Conservation (phyloP, 2,888 invertebrate genomes). For the Chaetogeoica ovagalla region DNA sequence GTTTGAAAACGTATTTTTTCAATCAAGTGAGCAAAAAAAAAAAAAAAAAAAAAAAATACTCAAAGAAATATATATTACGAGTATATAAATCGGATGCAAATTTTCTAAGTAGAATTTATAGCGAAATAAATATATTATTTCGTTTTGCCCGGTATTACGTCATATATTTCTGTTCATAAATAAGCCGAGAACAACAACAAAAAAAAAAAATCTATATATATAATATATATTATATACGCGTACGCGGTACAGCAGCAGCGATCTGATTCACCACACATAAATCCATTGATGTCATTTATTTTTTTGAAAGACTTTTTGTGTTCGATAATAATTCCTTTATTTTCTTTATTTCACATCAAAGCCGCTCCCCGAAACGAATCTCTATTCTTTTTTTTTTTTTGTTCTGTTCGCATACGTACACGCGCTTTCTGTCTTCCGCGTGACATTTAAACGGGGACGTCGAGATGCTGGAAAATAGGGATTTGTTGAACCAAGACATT, state of each 20-base stretch:
- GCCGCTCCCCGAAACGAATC: neutral
- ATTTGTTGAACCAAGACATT: conserved; percentile 7
- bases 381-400: conserved; percentile 5
- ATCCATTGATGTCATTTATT: conserved; percentile 17
- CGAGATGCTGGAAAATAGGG: neutral
- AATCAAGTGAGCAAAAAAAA: too few relatives aligned
- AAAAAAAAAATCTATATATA: too few relatives aligned
- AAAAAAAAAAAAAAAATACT: too few relatives aligned
- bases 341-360: conserved; percentile 17
- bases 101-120: too few relatives aligned
- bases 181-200: neutral
- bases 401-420: too few relatives aligned
- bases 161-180: neutral
- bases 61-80: too few relatives aligned
- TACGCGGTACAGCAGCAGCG: too few relatives aligned
- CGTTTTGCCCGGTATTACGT: neutral
- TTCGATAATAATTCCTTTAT: conserved; percentile 12
- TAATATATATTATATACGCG: neutral
- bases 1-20: too few relatives aligned
- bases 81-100: too few relatives aligned
- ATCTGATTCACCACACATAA: neutral
- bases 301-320: neutral
- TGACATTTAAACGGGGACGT: neutral
- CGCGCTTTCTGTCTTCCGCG: too few relatives aligned
- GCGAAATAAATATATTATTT: too few relatives aligned